Conservation (phyloP, 2,113 vertebrate genomes). For the Phaethon lepturus region DNA sequence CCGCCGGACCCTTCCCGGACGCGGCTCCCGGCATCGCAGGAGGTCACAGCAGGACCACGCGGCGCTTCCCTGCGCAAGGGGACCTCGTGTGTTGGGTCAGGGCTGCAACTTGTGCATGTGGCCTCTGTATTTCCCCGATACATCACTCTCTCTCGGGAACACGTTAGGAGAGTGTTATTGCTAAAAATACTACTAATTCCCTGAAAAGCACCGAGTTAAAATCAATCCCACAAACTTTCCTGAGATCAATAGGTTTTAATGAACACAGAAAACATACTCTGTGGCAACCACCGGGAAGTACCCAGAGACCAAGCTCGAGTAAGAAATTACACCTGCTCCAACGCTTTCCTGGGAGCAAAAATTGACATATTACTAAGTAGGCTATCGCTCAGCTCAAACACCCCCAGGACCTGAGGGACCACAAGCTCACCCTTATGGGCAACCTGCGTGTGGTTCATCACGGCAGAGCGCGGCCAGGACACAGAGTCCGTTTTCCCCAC, state of each 20-base stretch:
- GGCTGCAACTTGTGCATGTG: not conserved
- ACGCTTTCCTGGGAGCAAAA: not conserved
- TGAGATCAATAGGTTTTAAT: slow-evolving; percentile 54
- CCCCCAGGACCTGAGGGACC: not conserved
- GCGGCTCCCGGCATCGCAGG: accelerated
- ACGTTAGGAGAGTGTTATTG: not conserved
- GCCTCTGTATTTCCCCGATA: not conserved
- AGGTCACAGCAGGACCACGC: not conserved
- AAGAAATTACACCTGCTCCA: slow-evolving; percentile 24
- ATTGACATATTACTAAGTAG: slow-evolving; percentile 38
- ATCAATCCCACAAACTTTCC: slow-evolving; percentile 54
- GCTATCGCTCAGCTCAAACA: not conserved
- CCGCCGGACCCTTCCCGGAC: accelerated
- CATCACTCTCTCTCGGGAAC: not conserved
- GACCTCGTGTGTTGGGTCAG: not conserved
- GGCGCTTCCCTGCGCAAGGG: accelerated
- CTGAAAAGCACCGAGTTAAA: slow-evolving; percentile 27
- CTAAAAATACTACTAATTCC: slow-evolving; percentile 35
- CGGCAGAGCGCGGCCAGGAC: not conserved
- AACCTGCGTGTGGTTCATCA: accelerated
- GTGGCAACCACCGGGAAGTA: not conserved
- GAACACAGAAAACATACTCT: slow-evolving; percentile 37
- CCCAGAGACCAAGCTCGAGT: not conserved
- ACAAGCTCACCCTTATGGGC: not conserved
- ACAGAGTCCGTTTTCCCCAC: not conserved